Evolutionary conservation across 1,140 invertebrate genomes (phyloP).

Genomic region (Ceratosolen fusciceps): DNA sequence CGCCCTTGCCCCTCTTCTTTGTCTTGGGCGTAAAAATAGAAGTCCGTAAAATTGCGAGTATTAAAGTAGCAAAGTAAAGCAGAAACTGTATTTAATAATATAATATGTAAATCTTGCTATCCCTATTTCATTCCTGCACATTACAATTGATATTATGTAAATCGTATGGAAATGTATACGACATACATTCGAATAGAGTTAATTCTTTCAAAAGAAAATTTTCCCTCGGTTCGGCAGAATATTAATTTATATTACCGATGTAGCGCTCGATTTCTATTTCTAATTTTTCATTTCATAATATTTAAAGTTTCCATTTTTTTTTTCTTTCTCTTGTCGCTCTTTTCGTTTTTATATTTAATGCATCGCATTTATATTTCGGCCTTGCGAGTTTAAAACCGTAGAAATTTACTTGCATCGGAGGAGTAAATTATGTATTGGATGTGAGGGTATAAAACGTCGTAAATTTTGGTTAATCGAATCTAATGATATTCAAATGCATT

Average conservation of each 20-base stretch:
- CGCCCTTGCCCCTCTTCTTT: constrained; percentile 3
- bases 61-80: not conserved
- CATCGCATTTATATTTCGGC: not conserved
- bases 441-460: no score
- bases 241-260: not conserved
- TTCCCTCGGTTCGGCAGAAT: no score
- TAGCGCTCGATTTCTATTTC: no score
- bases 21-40: not conserved
- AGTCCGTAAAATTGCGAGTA: not conserved
- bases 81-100: not conserved
- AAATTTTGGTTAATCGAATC: not conserved
- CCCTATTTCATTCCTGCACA: not conserved
- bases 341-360: not conserved
- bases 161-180: no score
- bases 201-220: no score
- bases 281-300: not conserved
- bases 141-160: not conserved
- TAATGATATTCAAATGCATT: not conserved
- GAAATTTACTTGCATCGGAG: no score
- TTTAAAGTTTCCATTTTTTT: not conserved
- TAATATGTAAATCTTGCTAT: not conserved
- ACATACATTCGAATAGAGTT: no score
- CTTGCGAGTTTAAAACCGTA: not conserved
- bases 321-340: not conserved
- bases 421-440: no score